Evolutionary conservation across 2,888 invertebrate species (phyloP).

Genomic region (Aphodius sticticus): DNA sequence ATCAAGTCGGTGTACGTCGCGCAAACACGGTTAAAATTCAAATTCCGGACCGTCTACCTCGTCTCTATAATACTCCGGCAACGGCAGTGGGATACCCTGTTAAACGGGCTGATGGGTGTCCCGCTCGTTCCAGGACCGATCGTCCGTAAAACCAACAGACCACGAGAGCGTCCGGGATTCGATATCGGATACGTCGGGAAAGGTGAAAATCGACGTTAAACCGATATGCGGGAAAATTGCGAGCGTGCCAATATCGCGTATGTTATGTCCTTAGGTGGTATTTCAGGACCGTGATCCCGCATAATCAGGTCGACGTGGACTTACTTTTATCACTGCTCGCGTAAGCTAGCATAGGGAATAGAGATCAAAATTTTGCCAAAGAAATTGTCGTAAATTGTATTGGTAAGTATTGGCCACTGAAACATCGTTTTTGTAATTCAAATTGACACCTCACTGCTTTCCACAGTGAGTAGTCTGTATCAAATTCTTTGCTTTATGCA

Average conservation of each 20-base stretch:
- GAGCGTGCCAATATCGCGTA: neutral
- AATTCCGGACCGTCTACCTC: neutral
- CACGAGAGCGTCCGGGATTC: neutral
- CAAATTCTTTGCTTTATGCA: too few species aligned
- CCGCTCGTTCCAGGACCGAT: neutral
- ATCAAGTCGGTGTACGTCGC: neutral
- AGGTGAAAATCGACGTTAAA: slow-evolving; percentile 4
- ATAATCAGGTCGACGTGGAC: neutral
- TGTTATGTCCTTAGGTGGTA: neutral
- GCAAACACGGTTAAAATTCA: slow-evolving; percentile 4
- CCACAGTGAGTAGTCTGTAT: too few species aligned
- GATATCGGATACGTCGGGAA: neutral
- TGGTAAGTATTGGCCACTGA: too few species aligned
- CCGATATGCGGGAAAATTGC: neutral
- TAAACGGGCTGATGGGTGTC: neutral
- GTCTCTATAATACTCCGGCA: neutral
- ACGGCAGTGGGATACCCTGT: neutral
- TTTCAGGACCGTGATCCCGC: neutral
- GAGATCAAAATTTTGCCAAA: too few species aligned
- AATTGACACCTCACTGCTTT: too few species aligned
- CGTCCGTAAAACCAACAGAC: slow-evolving; percentile 4
- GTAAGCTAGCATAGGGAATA: too few species aligned
- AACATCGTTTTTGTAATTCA: too few species aligned
- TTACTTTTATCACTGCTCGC: neutral
- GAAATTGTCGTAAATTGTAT: too few species aligned